A percentile compares a stretch with the other conserved stretches of the same genome.
Conservation (phyloP, 2,888 invertebrate genomes). For the Steinernema hermaphroditum region DNA sequence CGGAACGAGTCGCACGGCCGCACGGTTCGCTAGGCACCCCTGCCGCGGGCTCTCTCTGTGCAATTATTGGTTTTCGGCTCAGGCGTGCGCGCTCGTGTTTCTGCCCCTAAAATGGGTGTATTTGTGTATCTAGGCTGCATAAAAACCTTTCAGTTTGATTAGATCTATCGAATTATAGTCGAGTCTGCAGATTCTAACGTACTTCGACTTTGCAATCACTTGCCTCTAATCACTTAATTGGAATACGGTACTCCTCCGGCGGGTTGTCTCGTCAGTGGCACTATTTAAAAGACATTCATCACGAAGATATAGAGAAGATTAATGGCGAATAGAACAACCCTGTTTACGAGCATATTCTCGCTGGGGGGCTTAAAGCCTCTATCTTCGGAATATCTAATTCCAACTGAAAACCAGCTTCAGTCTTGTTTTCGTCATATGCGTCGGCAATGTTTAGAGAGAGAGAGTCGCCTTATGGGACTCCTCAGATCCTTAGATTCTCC, state of each 20-base stretch:
- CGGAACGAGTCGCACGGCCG: not conserved
- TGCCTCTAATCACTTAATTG: not conserved
- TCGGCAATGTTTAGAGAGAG: too few species aligned
- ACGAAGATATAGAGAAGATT: too few species aligned
- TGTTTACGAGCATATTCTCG: too few species aligned
- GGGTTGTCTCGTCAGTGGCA: not conserved
- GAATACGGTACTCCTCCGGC: not conserved
- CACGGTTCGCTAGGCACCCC: not conserved
- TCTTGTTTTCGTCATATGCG: too few species aligned
- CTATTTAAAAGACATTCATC: too few species aligned
- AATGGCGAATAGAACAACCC: too few species aligned
- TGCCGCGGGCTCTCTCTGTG: constrained; percentile 14
- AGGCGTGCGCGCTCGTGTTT: not conserved
- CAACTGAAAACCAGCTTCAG: too few species aligned
- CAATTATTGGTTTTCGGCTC: constrained; percentile 28
- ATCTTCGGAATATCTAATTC: too few species aligned
- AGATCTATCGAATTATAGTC: not conserved
- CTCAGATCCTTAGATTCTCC: too few species aligned
- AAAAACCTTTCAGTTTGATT: not conserved
- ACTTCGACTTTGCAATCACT: not conserved
- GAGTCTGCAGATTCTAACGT: not conserved
- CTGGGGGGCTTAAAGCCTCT: too few species aligned
- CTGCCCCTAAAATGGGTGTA: not conserved
- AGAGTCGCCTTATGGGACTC: too few species aligned
- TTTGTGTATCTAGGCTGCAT: not conserved